Conservation (phyloP, 2,888 invertebrate species). For the Tachystola acroxantha region DNA sequence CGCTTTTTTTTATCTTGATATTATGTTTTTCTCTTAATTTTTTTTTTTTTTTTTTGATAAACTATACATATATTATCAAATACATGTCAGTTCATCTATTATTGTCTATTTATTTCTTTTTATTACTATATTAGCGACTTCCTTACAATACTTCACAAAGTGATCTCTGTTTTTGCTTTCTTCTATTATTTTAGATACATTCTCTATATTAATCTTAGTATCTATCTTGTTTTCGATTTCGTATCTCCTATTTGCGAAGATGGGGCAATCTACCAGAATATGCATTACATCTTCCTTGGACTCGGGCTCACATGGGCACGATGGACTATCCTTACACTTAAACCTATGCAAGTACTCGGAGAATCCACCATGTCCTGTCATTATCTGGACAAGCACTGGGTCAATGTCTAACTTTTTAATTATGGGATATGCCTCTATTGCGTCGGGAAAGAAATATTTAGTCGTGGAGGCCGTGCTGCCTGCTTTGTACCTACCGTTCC, state of each 20-base stretch:
- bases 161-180: not conserved
- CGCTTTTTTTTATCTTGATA: too few relatives aligned
- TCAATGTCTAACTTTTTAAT: not conserved
- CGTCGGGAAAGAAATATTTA: not conserved
- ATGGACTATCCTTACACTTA: not conserved
- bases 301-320: not conserved
- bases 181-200: not conserved
- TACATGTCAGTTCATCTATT: too few relatives aligned
- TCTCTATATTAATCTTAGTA: too few relatives aligned
- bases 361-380: constrained; percentile 1
- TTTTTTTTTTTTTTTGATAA: too few relatives aligned
- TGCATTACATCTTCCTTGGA: not conserved
- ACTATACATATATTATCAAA: too few relatives aligned
- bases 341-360: constrained; percentile 1
- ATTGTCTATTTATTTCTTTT: too few relatives aligned
- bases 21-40: too few relatives aligned
- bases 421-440: not conserved
- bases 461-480: not conserved
- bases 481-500: constrained; percentile 8
- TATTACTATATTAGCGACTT: too few relatives aligned
- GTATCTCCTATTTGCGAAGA: not conserved
- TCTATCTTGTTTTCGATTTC: too few relatives aligned
- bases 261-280: not conserved
- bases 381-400: not conserved
- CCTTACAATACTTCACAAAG: not conserved